These are phyloP conservation scores for Druceiella hillmani DNA, from an alignment of 2,888 invertebrate species.

Conservation along the genomic window DNA sequence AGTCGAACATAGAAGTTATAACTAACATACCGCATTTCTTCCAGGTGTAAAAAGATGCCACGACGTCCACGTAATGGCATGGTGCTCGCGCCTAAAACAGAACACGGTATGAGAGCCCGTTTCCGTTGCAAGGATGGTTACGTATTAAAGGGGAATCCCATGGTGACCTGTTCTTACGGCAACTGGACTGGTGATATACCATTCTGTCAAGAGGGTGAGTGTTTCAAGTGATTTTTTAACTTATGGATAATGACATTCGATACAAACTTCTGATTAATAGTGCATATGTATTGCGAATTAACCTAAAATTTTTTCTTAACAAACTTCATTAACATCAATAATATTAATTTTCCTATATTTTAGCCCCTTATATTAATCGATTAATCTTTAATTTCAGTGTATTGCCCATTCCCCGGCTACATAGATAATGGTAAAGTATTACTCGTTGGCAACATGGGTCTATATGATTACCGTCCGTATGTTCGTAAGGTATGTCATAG, in stretches of 20 bases:
- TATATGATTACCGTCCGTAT: conserved; percentile 92
- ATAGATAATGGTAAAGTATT: conserved; percentile 86
- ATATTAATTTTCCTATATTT: no score
- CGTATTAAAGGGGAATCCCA: conserved; percentile 69
- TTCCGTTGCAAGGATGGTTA: conserved; percentile 94
- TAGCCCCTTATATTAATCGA: neutral
- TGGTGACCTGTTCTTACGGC: conserved; percentile 87
- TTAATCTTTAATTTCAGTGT: conserved; percentile 52
- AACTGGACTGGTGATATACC: conserved; percentile 91
- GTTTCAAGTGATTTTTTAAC: neutral
- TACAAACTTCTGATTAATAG: no score
- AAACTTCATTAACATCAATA: neutral
- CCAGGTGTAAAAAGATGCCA: conserved; percentile 77
- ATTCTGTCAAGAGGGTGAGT: conserved; percentile 69
- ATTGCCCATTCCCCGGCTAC: conserved; percentile 89
- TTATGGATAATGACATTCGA: no score
- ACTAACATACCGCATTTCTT: conserved; percentile 26
- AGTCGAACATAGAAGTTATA: no score
- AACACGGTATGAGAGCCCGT: conserved; percentile 91
- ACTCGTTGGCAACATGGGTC: conserved; percentile 91
- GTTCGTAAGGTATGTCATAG: conserved; percentile 80
- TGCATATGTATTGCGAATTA: no score
- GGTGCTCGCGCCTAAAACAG: conserved; percentile 96
- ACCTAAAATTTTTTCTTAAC: no score
- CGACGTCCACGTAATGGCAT: conserved; percentile 86